These are phyloP conservation scores for Pseudochirops cupreus DNA, from an alignment of 2,797 vertebrate genomes.

Conservation along the genomic window DNA sequence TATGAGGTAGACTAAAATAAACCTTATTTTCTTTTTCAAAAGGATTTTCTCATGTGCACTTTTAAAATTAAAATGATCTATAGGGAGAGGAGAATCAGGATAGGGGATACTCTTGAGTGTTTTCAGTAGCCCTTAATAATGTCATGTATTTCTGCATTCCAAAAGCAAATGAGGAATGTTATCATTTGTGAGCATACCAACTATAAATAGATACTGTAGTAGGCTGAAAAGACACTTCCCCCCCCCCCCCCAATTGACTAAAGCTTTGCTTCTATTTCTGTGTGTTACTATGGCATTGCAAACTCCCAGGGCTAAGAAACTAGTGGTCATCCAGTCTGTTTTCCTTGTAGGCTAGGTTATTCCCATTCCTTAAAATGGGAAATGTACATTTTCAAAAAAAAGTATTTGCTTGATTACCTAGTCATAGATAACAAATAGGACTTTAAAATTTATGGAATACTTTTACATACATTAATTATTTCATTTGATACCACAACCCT, in stretches of 20 bases:
- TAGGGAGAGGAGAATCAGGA: background rate
- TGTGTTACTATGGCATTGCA: background rate
- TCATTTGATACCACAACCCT: background rate
- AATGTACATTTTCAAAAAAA: background rate
- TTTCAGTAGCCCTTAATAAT: background rate
- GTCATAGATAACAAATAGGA: background rate
- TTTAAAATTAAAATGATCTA: background rate
- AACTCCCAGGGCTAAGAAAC: background rate
- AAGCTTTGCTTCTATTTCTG: background rate
- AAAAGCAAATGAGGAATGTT: background rate
- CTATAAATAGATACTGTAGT: background rate
- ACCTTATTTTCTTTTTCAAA: background rate
- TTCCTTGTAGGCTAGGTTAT: background rate
- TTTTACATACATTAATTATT: background rate
- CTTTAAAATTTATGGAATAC: background rate
- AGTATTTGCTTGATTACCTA: background rate
- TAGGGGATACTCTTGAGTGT: background rate
- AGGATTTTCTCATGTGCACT: background rate
- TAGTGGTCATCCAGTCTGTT: background rate
- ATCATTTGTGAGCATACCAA: background rate
- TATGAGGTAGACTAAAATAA: background rate
- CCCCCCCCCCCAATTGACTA: background rate
- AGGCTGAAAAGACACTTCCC: background rate
- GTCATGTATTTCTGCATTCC: background rate
- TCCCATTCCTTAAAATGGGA: background rate